A percentile compares a stretch with the other conserved stretches of the same genome.
Evolutionary conservation across 2,113 vertebrate species (phyloP).

Genomic region (Campylomormyrus tamandua): DNA sequence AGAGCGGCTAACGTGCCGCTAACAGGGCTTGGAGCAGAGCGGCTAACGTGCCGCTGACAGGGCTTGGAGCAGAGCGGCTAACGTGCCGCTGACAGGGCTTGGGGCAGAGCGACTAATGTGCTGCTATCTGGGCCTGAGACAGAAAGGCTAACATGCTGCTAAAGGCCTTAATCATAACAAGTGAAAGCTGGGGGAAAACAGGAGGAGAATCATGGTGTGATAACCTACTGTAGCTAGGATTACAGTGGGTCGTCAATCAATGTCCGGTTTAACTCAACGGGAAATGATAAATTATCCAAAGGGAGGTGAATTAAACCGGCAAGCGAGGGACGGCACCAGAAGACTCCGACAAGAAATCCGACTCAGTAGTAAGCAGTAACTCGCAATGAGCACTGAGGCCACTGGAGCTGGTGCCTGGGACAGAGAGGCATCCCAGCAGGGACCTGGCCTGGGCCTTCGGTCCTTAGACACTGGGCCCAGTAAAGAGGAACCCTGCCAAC

Average conservation of each 20-base stretch:
- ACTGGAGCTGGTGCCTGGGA: neutral
- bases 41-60: neutral
- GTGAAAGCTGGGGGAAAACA: neutral
- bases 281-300: neutral
- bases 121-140: no score
- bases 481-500: neutral
- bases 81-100: neutral
- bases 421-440: neutral
- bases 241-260: neutral
- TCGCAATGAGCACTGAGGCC: neutral
- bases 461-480: neutral
- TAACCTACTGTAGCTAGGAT: neutral
- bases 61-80: neutral
- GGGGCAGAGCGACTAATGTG: no score
- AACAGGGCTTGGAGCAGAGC: neutral
- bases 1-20: neutral
- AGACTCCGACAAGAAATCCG: neutral
- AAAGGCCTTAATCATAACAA: neutral
- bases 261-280: neutral
- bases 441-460: neutral
- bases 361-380: no score
- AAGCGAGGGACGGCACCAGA: neutral
- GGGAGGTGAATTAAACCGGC: neutral
- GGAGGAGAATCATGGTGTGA: neutral
- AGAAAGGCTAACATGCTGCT: neutral